Conservation (phyloP, 2,888 invertebrate species). For the Silvanus unidentatus region DNA sequence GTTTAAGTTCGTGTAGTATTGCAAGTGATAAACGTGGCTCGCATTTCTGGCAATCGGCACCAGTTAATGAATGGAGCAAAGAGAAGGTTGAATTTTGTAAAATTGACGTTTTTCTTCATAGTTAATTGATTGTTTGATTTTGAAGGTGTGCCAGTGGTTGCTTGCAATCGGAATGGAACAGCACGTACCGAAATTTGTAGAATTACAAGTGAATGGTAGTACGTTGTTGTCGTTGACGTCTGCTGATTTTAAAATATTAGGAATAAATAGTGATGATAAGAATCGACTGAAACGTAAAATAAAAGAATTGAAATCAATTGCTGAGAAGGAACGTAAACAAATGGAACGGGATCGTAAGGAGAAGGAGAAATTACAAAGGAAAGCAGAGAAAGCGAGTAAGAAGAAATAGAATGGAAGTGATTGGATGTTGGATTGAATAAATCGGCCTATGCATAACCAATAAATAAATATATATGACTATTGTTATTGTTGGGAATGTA, state of each 20-base stretch:
- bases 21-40: slow-evolving; percentile 57
- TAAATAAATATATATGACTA: not conserved
- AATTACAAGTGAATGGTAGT: slow-evolving; percentile 82
- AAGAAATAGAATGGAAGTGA: slow-evolving; percentile 54
- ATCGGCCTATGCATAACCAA: slow-evolving; percentile 8
- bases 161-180: slow-evolving; percentile 76
- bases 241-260: slow-evolving; percentile 82
- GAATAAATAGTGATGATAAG: slow-evolving; percentile 74
- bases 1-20: slow-evolving; percentile 58
- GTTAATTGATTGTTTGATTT: too few relatives aligned
- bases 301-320: slow-evolving; percentile 73
- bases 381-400: slow-evolving; percentile 68
- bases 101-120: too few relatives aligned
- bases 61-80: slow-evolving; percentile 71
- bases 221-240: slow-evolving; percentile 84
- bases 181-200: slow-evolving; percentile 80
- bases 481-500: not conserved
- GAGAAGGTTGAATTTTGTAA: too few relatives aligned
- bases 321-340: slow-evolving; percentile 64
- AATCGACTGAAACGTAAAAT: slow-evolving; percentile 77
- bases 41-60: slow-evolving; percentile 64
- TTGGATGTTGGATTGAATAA: not conserved
- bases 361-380: slow-evolving; percentile 77
- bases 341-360: slow-evolving; percentile 81
- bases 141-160: slow-evolving; percentile 95